Conservation (phyloP, 1,140 invertebrate genomes). For the Luehdorfia chinensis region DNA sequence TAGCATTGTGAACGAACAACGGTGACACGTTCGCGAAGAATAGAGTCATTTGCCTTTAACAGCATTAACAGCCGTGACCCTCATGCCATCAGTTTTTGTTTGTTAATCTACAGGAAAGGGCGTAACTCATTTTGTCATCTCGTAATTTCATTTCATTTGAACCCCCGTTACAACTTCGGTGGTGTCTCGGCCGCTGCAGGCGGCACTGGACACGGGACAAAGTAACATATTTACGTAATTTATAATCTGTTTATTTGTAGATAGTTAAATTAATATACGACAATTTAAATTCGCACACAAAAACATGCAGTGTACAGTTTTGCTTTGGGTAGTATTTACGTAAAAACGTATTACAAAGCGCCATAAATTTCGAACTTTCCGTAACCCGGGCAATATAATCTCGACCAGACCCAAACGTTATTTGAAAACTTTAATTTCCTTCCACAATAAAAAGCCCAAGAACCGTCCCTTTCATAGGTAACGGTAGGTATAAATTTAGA, state of each 20-base stretch:
- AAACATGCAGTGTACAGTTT: conserved; percentile 4
- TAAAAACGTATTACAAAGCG: conserved; percentile 15
- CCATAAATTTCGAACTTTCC: conserved; percentile 49
- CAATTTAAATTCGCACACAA: conserved; percentile 1
- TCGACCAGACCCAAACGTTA: conserved; percentile 39
- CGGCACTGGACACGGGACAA: conserved; percentile 43
- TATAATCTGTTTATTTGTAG: conserved; percentile 9
- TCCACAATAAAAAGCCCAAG: conserved; percentile 34
- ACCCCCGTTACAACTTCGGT: conserved; percentile 47
- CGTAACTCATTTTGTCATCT: conserved; percentile 76
- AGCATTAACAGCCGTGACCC: conserved; percentile 66
- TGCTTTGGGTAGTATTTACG: conserved; percentile 13
- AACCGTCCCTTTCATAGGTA: conserved; percentile 46
- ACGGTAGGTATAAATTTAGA: conserved; percentile 47
- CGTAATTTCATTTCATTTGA: conserved; percentile 73
- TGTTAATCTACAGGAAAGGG: conserved; percentile 75
- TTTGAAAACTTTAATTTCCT: conserved; percentile 43
- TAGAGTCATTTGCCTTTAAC: conserved; percentile 74
- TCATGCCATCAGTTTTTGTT: conserved; percentile 74
- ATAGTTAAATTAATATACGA: conserved; percentile 8
- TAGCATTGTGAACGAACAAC: conserved; percentile 61
- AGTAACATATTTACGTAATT: conserved; percentile 14
- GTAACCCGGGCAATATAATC: conserved; percentile 38
- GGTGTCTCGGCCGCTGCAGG: conserved; percentile 27
- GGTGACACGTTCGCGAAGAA: conserved; percentile 62